These are phyloP conservation scores for Hydropsyche betteni DNA, from an alignment of 2,888 invertebrate genomes.

Conservation along the genomic window DNA sequence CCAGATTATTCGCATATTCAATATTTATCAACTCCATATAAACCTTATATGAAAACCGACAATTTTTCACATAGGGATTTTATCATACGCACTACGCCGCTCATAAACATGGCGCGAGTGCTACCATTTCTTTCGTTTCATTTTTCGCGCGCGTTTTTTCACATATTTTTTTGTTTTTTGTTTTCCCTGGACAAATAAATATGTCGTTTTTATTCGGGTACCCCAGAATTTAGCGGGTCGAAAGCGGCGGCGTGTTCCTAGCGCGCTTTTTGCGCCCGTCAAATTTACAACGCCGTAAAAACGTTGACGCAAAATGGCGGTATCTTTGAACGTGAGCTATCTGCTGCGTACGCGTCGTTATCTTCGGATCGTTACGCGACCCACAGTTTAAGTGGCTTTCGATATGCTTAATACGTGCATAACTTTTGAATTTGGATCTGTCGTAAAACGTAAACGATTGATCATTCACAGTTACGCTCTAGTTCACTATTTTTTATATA, in stretches of 20 bases:
- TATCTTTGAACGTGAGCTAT: slow-evolving; percentile 18
- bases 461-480: too few relatives aligned
- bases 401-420: too few relatives aligned
- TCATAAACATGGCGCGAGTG: slow-evolving; percentile 16
- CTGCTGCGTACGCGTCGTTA: neutral
- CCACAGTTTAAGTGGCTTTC: too few relatives aligned
- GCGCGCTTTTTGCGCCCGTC: neutral
- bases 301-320: slow-evolving; percentile 29
- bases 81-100: slow-evolving; percentile 5
- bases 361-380: slow-evolving; percentile 2
- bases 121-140: slow-evolving; percentile 13
- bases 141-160: neutral
- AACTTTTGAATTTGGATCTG: too few relatives aligned
- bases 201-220: slow-evolving; percentile 29
- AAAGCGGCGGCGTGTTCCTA: neutral
- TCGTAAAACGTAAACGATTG: too few relatives aligned
- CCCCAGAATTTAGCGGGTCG: neutral
- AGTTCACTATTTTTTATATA: too few relatives aligned
- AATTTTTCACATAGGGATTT: slow-evolving; percentile 17
- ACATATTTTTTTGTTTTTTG: too few relatives aligned
- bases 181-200: slow-evolving; percentile 13
- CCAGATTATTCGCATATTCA: too few relatives aligned
- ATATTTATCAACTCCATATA: too few relatives aligned
- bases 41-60: neutral
- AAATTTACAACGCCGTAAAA: slow-evolving; percentile 31